Base-by-base conservation (phyloP, 2,113 vertebrate genomes). In the Nerophis ophidion region DNA sequence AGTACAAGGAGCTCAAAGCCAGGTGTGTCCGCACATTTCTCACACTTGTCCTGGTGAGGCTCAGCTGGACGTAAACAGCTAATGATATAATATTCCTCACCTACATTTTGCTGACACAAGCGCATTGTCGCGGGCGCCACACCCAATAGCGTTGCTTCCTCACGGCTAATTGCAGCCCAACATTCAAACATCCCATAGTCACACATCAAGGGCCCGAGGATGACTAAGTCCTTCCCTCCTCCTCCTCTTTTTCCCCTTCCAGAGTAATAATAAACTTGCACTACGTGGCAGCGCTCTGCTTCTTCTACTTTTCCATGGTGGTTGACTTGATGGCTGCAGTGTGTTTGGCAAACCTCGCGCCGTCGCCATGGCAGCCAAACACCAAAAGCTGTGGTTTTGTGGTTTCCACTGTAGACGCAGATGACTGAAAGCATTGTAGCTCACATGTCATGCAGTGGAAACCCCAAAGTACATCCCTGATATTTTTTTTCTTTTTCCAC, bases 1-100 rank as follows among this genome's bases (percentile, higher is more conserved):
- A 98, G 72, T 86, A 93, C 86, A 96, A 95, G 86, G 95, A 97
- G 87, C 93, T 98, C 54, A 96, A 95, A 72, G 92, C 93, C 26
- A 94, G 95, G 95, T 97, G 86, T 76, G 91, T 45, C 1, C 10
- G 13, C 4, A 2, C 11, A 5, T 4, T 51, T 3, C 3, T 9
- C 38, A 40, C 4, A 26, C 26, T 26, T 26, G 26, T 26, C 26
- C 26, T 26, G 3, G 26, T 26, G 3, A 26, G 26, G 26, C 3
- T 26, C 26, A 26, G 26, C 26, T 26, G 46, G 12, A 48, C 14
- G 47, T 6, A 15, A 48, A 51, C 49, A 13, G 26, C 49, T 64
- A 46, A 40, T 57, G 60, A 58, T 59, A 51, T 26, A 58, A 48
- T 15, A 50, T 47, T 12, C 58, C 16, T 54, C 15, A 19, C 47